Base-by-base conservation (phyloP, 2,113 vertebrate genomes). In the Cettia cetti region DNA sequence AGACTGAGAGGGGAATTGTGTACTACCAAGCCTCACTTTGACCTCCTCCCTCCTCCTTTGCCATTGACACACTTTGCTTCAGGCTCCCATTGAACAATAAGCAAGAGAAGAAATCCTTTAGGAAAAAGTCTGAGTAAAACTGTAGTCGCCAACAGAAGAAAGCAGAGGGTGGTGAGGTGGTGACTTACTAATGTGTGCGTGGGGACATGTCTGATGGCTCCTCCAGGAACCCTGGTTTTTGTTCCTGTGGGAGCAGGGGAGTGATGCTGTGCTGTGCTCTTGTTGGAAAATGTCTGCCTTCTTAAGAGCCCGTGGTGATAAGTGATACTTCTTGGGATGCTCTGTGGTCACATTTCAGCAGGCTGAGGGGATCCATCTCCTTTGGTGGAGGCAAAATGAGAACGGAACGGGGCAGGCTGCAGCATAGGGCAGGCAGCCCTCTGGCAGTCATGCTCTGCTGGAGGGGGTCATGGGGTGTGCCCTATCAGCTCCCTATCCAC, bases 1-100 rank as follows among this genome's bases (percentile, higher is more conserved):
- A 89, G 63, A 42, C 23, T 40, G 70, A 92, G 75, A 90, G 79
- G 44, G 56, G 47, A 30, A 82, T 56, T 14, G 4, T 60, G n/a
- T 18, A 30, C 35, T 1, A 22, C 57, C 1, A 5, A 70, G n/a
- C 59, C n/a, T n/a, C 7, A 7, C 53, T 86, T 90, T 0, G 3
- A 28, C 42, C 61, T 65, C 64, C 50, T 72, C 40, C 78, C 35
- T 85, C 18, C 53, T 81, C 24, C 39, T 82, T 35, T 2, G 2
- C 31, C 3, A 27, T 61, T 90, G 86, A 64, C 7, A 37, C 50
- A 56, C 59, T 85, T 74, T 77, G 40, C 35, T 81, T 93, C 78
- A 56, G 82, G 72, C 84, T 90, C 52, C 72, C 5, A 2, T 44
- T 89, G 84, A 92, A 94, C 54, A 71, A 47, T 79, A 71, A 82